Evolutionary conservation across 2,888 invertebrate species (phyloP).

Genomic region (Amorpha juglandis): DNA sequence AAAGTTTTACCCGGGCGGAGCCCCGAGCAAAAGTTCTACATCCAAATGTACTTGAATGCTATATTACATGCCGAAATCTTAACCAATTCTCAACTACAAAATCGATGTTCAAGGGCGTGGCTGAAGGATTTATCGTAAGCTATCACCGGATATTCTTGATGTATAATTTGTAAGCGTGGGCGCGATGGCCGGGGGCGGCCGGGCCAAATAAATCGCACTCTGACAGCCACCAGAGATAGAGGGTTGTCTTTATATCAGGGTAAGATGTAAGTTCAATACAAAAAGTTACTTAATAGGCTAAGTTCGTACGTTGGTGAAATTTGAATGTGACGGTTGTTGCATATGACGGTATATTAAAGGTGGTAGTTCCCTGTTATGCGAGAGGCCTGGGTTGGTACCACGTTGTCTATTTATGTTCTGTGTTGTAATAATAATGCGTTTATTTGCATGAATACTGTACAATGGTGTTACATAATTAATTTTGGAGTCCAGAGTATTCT

Average conservation of each 20-base stretch:
- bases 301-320: neutral
- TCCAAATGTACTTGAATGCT: no score
- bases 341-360: no score
- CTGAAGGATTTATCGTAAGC: constrained; percentile 17
- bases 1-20: no score
- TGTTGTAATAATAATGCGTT: no score
- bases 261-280: constrained; percentile 3
- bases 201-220: neutral
- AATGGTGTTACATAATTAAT: no score
- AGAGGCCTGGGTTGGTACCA: no score
- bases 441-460: no score
- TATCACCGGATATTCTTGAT: constrained; percentile 12
- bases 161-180: constrained; percentile 17
- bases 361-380: no score
- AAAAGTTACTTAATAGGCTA: neutral
- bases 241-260: neutral
- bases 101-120: neutral
- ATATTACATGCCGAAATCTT: neutral
- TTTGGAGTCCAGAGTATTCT: no score
- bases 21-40: no score
- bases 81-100: neutral
- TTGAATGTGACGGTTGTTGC: neutral
- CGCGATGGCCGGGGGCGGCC: neutral
- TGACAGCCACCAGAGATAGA: constrained; percentile 5
- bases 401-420: no score